A percentile compares a stretch with the other conserved stretches of the same genome.
Conservation (phyloP, 2,797 vertebrate species). For the Oryzias dopingdopingensis region DNA sequence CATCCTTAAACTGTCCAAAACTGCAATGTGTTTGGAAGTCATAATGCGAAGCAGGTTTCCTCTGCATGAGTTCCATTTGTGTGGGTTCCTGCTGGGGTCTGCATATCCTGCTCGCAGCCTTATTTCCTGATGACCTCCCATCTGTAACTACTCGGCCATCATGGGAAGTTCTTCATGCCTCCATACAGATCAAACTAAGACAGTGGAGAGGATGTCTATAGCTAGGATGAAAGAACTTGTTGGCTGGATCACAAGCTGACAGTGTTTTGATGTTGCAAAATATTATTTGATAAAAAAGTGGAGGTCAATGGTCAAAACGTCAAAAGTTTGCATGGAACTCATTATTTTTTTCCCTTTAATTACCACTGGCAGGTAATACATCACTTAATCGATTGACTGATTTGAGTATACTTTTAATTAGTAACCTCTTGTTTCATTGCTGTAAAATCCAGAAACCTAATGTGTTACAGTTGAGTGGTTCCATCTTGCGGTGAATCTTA, state of each 20-base stretch:
- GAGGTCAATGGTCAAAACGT: too few species aligned
- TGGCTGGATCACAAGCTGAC: neutral
- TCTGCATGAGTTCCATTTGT: conserved; percentile 68
- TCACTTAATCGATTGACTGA: too few species aligned
- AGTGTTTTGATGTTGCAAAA: too few species aligned
- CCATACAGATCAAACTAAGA: conserved; percentile 55
- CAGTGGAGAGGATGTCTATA: conserved; percentile 13
- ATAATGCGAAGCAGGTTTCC: conserved; percentile 65
- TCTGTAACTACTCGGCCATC: conserved; percentile 55
- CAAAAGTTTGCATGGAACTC: too few species aligned
- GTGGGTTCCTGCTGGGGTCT: conserved; percentile 67
- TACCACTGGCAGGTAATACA: too few species aligned
- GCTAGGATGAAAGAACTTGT: conserved; percentile 11
- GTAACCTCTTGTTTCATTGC: too few species aligned
- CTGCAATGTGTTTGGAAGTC: conserved; percentile 45
- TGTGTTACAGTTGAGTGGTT: too few species aligned
- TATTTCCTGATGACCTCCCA: conserved; percentile 74
- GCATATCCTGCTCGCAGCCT: conserved; percentile 69
- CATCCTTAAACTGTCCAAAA: conserved; percentile 46
- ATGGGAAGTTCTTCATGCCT: conserved; percentile 73
- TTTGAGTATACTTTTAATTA: too few species aligned
- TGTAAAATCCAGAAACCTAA: too few species aligned
- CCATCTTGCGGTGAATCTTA: too few species aligned
- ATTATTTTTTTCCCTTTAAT: too few species aligned
- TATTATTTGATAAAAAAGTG: too few species aligned